Conservation (phyloP, 2,888 invertebrate species). For the Coenonympha glycerion region DNA sequence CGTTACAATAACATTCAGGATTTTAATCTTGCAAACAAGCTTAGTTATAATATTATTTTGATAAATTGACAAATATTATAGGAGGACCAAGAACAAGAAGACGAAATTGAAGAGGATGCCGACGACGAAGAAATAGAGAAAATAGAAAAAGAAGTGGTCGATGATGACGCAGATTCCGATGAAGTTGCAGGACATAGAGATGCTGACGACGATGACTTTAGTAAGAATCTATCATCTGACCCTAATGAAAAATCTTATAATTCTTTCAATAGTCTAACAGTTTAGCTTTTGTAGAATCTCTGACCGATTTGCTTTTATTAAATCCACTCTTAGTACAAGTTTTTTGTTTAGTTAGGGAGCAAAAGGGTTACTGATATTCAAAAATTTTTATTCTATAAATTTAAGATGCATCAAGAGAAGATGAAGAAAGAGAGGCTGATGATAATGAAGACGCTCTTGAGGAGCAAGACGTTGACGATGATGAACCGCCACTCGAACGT, state of each 20-base stretch:
- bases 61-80: no score
- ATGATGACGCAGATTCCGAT: slow-evolving; percentile 46
- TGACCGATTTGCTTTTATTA: no score
- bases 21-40: neutral
- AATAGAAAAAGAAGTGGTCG: slow-evolving; percentile 54
- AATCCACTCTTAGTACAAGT: no score
- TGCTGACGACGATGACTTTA: slow-evolving; percentile 39
- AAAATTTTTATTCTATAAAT: slow-evolving; percentile 2
- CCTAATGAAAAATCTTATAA: no score
- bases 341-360: no score
- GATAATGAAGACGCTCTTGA: slow-evolving; percentile 50
- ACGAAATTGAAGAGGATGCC: slow-evolving; percentile 49
- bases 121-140: slow-evolving; percentile 63
- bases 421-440: slow-evolving; percentile 35
- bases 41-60: no score
- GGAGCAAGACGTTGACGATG: slow-evolving; percentile 45
- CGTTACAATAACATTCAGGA: neutral
- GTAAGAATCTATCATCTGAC: slow-evolving; percentile 7
- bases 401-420: slow-evolving; percentile 38
- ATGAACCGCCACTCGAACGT: slow-evolving; percentile 48
- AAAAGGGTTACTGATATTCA: no score
- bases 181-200: slow-evolving; percentile 33
- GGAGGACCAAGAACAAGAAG: slow-evolving; percentile 41
- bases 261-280: no score
- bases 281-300: neutral